Percentiles rank a stretch among this genome's conserved stretches.
Evolutionary conservation across 1,140 invertebrate species (phyloP).

Genomic region (Aphaenogaster floridana): DNA sequence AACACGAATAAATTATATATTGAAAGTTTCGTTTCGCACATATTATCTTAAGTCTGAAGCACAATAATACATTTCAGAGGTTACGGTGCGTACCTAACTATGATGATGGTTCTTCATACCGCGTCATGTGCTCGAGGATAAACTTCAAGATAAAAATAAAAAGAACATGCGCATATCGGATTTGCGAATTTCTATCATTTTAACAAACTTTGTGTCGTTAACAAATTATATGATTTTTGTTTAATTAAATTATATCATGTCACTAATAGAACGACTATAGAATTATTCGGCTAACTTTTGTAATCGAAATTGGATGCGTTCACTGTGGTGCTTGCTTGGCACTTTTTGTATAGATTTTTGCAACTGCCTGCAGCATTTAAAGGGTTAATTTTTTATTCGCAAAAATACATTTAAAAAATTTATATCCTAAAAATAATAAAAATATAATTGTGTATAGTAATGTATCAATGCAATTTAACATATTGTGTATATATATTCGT

Average conservation of each 20-base stretch:
- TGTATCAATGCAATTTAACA: constrained; percentile 1
- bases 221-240: constrained; percentile 33
- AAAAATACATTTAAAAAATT: not conserved
- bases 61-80: constrained; percentile 82
- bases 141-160: constrained; percentile 63
- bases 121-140: constrained; percentile 80
- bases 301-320: not conserved
- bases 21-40: not conserved
- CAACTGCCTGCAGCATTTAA: not conserved
- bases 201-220: constrained; percentile 19
- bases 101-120: constrained; percentile 83
- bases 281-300: constrained; percentile 10
- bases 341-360: constrained; percentile 5
- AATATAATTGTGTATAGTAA: not conserved
- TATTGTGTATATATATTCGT: not conserved
- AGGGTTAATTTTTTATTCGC: not conserved
- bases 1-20: constrained; percentile 7
- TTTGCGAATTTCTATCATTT: constrained; percentile 17
- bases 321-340: not conserved
- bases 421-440: not conserved
- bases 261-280: constrained; percentile 23
- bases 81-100: constrained; percentile 82
- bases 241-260: constrained; percentile 35
- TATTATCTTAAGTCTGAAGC: constrained; percentile 30
- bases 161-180: constrained; percentile 7